Percentiles rank a stretch among this genome's conserved stretches.
Evolutionary conservation across 2,797 vertebrate species (phyloP).

Genomic region (Xenops minutus): DNA sequence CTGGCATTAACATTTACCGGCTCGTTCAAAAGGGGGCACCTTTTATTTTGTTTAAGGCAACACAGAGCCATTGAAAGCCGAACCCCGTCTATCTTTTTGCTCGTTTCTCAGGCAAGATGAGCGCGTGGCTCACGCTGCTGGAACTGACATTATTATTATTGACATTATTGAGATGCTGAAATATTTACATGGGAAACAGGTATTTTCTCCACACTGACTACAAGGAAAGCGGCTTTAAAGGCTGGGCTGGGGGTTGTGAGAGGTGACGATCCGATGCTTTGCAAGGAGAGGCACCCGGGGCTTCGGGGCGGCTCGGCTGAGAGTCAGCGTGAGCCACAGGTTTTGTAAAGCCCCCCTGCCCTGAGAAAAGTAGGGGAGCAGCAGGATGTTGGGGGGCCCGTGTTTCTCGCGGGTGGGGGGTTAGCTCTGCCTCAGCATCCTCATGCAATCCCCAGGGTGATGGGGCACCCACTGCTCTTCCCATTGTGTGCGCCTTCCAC

Average conservation of each 20-base stretch:
- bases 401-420: neutral
- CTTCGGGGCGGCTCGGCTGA: rapidly evolving
- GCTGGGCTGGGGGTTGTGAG: neutral
- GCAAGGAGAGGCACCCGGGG: neutral
- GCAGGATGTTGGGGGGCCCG: rapidly evolving
- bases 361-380: neutral
- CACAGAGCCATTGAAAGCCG: neutral
- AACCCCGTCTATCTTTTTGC: neutral
- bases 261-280: neutral
- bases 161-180: neutral
- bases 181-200: neutral
- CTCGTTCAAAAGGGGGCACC: constrained; percentile 1
- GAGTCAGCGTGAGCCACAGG: neutral
- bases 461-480: neutral
- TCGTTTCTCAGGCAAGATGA: neutral
- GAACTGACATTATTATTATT: too few relatives aligned
- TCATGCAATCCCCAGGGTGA: neutral
- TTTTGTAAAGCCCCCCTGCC: neutral
- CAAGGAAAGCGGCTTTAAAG: neutral
- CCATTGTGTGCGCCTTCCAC: neutral
- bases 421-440: neutral
- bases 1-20: constrained; percentile 40
- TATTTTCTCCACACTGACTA: neutral
- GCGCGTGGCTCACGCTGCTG: neutral
- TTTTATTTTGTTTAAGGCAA: constrained; percentile 41